A percentile compares a stretch with the other conserved stretches of the same genome.
Conservation (phyloP, 2,113 vertebrate genomes). For the Actinemys pallida region DNA sequence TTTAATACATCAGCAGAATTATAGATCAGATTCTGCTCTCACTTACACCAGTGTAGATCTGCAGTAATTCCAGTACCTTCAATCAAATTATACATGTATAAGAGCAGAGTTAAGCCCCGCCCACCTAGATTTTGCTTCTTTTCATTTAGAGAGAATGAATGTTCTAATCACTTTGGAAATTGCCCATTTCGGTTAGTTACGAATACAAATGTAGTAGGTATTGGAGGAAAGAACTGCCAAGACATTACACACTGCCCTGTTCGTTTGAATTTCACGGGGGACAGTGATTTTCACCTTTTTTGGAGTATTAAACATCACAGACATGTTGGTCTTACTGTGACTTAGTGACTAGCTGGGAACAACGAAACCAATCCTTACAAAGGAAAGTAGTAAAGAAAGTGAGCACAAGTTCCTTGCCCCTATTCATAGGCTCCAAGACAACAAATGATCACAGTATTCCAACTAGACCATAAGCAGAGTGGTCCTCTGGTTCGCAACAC, state of each 20-base stretch:
- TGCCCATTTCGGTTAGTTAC: not conserved
- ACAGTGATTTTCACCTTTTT: not conserved
- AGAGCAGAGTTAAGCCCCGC: not conserved
- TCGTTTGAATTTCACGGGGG: not conserved
- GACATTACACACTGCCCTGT: not conserved
- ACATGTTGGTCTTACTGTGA: not conserved
- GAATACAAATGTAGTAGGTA: not conserved
- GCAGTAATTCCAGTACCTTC: not conserved
- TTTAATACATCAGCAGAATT: not conserved
- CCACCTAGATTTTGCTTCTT: not conserved
- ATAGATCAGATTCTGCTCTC: not conserved
- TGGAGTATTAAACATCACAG: slow-evolving; percentile 15
- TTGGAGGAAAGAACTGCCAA: not conserved
- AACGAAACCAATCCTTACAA: not conserved
- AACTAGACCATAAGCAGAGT: not conserved
- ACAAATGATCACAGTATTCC: not conserved
- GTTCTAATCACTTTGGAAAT: not conserved
- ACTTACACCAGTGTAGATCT: not conserved
- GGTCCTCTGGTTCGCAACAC: not conserved
- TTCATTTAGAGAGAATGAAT: slow-evolving; percentile 11
- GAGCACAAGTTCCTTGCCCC: not conserved
- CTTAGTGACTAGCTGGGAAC: not conserved
- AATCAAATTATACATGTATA: not conserved
- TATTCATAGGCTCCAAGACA: not conserved
- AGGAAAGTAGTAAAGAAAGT: not conserved